These are phyloP conservation scores for Cyphomyrus discorhynchus DNA, from an alignment of 2,113 vertebrate genomes.

Conservation along the genomic window DNA sequence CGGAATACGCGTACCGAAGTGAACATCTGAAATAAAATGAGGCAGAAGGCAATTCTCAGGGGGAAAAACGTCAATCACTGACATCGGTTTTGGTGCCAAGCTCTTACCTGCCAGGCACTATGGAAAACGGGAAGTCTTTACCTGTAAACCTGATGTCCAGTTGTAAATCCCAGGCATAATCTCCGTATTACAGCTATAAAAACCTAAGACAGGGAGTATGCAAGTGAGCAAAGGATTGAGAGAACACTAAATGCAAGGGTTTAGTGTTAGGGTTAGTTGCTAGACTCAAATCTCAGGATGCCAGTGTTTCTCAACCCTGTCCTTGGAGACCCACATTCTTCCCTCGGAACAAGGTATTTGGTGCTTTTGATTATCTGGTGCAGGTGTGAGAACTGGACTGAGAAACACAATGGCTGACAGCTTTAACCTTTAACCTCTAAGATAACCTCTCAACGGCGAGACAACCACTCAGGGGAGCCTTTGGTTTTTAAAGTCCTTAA, in stretches of 20 bases:
- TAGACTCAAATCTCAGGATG: neutral
- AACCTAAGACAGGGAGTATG: constrained; percentile 61
- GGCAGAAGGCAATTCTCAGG: constrained; percentile 21
- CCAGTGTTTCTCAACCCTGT: neutral
- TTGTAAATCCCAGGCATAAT: constrained; percentile 95
- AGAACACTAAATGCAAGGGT: neutral
- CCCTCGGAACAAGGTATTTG: neutral
- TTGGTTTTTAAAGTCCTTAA: neutral
- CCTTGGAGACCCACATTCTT: neutral
- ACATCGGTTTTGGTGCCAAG: neutral
- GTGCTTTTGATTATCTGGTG: neutral
- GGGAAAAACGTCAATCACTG: neutral
- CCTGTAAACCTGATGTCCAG: constrained; percentile 94
- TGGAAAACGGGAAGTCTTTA: constrained; percentile 37
- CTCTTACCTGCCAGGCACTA: neutral
- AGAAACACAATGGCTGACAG: neutral
- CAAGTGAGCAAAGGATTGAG: neutral
- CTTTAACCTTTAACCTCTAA: too few species aligned
- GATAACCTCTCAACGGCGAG: neutral
- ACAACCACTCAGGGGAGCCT: neutral
- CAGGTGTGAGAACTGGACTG: neutral
- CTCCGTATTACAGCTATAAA: constrained; percentile 97
- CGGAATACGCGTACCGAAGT: constrained; percentile 89
- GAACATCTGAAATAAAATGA: constrained; percentile 77
- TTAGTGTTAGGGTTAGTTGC: neutral